Evolutionary conservation across 2,797 vertebrate genomes (phyloP).

Genomic region (Manis pentadactyla): DNA sequence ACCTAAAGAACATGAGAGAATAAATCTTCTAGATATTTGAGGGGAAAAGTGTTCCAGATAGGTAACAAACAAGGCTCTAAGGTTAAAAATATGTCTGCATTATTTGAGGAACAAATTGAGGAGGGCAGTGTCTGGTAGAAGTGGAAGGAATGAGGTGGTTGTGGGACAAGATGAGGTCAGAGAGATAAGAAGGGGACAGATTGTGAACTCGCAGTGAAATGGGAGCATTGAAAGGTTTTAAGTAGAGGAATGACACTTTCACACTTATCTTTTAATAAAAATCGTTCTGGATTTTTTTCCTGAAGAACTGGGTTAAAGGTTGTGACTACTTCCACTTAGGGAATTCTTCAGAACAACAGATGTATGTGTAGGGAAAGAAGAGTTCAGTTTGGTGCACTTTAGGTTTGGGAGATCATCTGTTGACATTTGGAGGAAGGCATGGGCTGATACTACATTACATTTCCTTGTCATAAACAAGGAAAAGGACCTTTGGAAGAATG

Average conservation of each 20-base stretch:
- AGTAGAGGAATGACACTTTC: background rate
- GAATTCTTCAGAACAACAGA: background rate
- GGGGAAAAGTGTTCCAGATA: background rate
- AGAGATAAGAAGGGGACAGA: background rate
- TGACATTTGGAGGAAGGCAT: background rate
- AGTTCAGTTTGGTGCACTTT: background rate
- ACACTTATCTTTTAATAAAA: slow-evolving; percentile 38
- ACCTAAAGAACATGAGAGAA: background rate
- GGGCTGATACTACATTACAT: background rate
- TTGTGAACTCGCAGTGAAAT: background rate
- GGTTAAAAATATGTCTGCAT: background rate
- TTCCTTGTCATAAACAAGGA: background rate
- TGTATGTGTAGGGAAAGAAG: background rate
- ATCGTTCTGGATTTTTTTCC: background rate
- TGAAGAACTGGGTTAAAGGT: background rate
- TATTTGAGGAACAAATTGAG: background rate
- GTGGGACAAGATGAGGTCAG: background rate
- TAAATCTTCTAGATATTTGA: background rate
- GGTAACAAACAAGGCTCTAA: background rate
- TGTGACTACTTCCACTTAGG: background rate
- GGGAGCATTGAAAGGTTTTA: background rate
- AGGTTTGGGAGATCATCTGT: background rate
- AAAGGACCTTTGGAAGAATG: background rate
- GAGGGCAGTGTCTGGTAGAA: background rate
- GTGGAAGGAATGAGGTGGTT: background rate